A percentile compares a stretch with the other conserved stretches of the same genome.
These are phyloP conservation scores for Cartodere bifasciata DNA, from an alignment of 2,888 invertebrate species.

Conservation along the genomic window DNA sequence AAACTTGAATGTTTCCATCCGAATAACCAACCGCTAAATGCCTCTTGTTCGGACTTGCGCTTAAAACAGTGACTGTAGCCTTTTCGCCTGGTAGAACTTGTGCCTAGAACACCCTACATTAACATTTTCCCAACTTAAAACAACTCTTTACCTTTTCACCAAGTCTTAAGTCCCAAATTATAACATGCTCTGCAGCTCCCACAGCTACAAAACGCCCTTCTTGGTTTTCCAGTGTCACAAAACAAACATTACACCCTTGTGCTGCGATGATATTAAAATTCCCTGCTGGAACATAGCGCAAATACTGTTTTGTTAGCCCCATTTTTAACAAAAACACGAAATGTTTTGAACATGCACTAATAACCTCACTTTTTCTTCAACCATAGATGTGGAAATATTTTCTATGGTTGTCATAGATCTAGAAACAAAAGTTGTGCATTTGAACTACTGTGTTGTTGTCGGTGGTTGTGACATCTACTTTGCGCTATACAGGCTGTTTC, in stretches of 20 bases:
- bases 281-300: conserved; percentile 72
- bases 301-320: conserved; percentile 90
- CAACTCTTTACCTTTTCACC: conserved; percentile 64
- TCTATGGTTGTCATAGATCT: too few relatives aligned
- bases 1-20: conserved; percentile 79
- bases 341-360: too few relatives aligned
- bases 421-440: too few relatives aligned
- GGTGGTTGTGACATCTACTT: too few relatives aligned
- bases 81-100: conserved; percentile 70
- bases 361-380: too few relatives aligned
- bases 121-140: too few relatives aligned
- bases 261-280: conserved; percentile 82
- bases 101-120: conserved; percentile 43
- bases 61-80: conserved; percentile 62
- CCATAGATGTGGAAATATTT: too few relatives aligned
- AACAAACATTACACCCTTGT: conserved; percentile 64
- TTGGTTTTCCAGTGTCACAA: conserved; percentile 62
- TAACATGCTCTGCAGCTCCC: conserved; percentile 88
- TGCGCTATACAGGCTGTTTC: too few relatives aligned
- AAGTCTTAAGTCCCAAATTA: conserved; percentile 86
- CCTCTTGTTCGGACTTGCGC: conserved; percentile 61
- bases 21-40: conserved; percentile 84
- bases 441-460: too few relatives aligned
- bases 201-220: conserved; percentile 78
- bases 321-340: conserved; percentile 43